Evolutionary conservation across 2,888 invertebrate species (phyloP), one percentile per base, ranked within the genome.

Genomic region (Bombylius discolor): DNA sequence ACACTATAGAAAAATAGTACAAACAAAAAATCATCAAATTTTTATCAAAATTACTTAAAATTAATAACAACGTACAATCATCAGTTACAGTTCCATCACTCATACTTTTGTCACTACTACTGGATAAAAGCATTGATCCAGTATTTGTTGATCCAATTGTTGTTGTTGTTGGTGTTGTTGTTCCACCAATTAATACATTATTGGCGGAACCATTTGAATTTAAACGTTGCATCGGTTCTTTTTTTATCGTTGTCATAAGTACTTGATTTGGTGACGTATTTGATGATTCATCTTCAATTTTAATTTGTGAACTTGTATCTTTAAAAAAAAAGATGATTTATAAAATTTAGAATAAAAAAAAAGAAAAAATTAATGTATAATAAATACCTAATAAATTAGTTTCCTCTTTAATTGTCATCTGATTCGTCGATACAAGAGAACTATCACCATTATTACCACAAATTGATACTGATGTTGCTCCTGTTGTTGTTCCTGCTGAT

Each of bases 91-190:
- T 51, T 42, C 23, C 44, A 42, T 53, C 48, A 14, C 36, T 52
- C 7, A 12, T 33, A 49, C 31, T 49, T 44, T 56, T 56, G 31
- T 55, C 44, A 39, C 14, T 13, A 48, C 5, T 5, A n/a, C 31
- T 5, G 23, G 23, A 23, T 36, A 53, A 53, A 34, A 56, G 52
- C 31, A 58, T 11, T 31, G 60, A 60, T 23, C 60, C 60, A 11
- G 56, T 56, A 49, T 60, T 60, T 31, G 58, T 58, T 14, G 58
- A 60, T 9, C 58, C 58, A 32, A 60, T 57, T 0, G 50, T 42
- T n/a, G 34, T 44, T 5, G 54, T 39, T 9, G 23, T 23, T 23
- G 23, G 23, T 23, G 23, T 23, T 23, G 23, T 23, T 23, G 23
- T 23, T 23, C 23, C 23, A 11, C 45, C 14, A 44, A 13, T 12